These are phyloP conservation scores for Athene noctua DNA, from an alignment of 2,113 vertebrate species.

Conservation along the genomic window DNA sequence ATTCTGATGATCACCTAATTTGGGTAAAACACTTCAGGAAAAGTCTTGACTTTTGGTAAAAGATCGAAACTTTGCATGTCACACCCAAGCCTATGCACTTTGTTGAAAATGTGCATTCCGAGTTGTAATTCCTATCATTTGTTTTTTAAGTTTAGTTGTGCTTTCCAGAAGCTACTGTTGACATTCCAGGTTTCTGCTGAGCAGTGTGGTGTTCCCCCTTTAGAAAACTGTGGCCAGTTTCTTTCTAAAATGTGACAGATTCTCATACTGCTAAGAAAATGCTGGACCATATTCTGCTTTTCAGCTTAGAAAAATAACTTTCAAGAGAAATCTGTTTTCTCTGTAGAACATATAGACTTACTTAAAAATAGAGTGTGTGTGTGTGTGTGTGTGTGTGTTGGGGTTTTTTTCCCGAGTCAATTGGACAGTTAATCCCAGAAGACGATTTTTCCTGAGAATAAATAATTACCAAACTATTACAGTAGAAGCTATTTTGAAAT, in stretches of 20 bases:
- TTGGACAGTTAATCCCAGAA: neutral
- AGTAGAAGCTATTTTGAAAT: conserved; percentile 6
- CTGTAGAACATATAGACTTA: neutral
- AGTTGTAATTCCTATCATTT: neutral
- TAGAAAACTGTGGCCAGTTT: neutral
- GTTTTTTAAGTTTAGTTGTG: neutral
- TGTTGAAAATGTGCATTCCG: neutral
- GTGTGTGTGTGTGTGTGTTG: neutral
- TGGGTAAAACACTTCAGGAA: neutral
- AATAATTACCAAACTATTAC: neutral
- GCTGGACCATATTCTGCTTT: neutral
- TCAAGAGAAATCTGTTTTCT: neutral
- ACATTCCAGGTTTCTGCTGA: neutral
- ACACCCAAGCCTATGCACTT: fast-evolving
- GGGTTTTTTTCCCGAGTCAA: neutral
- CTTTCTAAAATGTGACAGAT: neutral
- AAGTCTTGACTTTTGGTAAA: neutral
- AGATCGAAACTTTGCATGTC: neutral
- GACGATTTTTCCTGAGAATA: neutral
- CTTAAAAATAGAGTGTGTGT: neutral
- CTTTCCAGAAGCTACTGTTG: neutral
- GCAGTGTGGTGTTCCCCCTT: neutral
- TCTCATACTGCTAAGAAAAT: neutral
- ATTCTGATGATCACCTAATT: neutral
- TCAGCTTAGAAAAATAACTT: neutral